phyloP scores from a whole-genome alignment of 1,140 invertebrate species.

The Bathynomus jamesi region DNA sequence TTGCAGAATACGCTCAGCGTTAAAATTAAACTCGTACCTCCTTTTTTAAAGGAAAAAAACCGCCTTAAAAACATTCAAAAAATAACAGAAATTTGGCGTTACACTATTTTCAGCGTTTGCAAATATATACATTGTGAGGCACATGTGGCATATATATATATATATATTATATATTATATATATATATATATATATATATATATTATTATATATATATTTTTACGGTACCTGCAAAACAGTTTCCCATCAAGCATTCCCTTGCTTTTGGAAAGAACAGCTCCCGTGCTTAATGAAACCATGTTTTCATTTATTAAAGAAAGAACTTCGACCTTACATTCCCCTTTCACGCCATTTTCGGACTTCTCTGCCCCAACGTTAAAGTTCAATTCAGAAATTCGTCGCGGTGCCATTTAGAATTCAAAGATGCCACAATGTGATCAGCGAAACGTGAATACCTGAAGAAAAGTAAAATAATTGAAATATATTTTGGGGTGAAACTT shows the following conservation, averaged over 20 bases:
- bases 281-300: neutral
- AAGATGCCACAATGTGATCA: neutral
- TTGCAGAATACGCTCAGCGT: no score
- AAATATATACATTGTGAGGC: neutral
- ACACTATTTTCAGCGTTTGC: no score
- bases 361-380: neutral
- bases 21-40: no score
- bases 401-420: neutral
- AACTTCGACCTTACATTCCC: neutral
- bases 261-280: neutral
- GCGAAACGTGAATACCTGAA: neutral
- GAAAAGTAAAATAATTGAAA: neutral
- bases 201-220: neutral
- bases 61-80: no score
- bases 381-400: neutral
- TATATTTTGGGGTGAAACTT: no score
- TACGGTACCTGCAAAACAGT: neutral
- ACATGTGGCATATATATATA: neutral
- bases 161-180: neutral
- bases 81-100: no score
- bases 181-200: neutral
- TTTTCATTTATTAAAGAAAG: neutral
- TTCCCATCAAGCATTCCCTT: neutral
- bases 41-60: no score
- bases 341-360: neutral